phyloP scores from a whole-genome alignment of 2,113 vertebrate species.

The Pachyramphus minor region DNA sequence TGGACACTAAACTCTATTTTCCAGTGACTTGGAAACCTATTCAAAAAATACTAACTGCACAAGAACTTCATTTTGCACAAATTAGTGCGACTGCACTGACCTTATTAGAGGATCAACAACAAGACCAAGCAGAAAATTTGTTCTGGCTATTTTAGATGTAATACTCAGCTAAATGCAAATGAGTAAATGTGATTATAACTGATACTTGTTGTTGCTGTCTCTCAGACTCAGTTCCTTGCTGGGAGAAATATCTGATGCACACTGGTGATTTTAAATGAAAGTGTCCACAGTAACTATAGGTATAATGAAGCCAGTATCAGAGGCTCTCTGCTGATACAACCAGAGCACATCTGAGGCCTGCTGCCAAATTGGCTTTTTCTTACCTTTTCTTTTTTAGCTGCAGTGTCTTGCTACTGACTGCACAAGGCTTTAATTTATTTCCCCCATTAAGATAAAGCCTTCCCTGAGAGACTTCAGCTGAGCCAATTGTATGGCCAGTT shows the following conservation, averaged over 20 bases:
- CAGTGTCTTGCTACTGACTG: not conserved
- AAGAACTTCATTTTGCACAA: not conserved
- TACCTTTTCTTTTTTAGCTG: not conserved
- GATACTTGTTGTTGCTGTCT: not conserved
- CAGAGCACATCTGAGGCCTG: not conserved
- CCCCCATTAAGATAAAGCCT: not conserved
- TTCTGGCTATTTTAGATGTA: not conserved
- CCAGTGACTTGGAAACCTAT: not conserved
- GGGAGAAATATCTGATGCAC: not conserved
- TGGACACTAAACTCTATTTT: not conserved
- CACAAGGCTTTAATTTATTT: not conserved
- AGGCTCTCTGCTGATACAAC: not conserved
- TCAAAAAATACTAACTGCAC: not conserved
- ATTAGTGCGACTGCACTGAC: not conserved
- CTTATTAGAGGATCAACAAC: not conserved
- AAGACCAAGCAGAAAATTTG: not conserved
- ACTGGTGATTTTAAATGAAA: not conserved
- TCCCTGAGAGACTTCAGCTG: not conserved
- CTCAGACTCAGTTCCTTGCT: not conserved
- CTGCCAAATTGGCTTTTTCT: not conserved
- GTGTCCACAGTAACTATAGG: not conserved
- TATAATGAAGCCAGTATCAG: not conserved
- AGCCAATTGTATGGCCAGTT: rapidly evolving
- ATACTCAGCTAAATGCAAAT: not conserved
- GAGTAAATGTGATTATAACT: not conserved